Conservation (phyloP, 2,888 invertebrate species). For the Phrixothrix hirtus region DNA sequence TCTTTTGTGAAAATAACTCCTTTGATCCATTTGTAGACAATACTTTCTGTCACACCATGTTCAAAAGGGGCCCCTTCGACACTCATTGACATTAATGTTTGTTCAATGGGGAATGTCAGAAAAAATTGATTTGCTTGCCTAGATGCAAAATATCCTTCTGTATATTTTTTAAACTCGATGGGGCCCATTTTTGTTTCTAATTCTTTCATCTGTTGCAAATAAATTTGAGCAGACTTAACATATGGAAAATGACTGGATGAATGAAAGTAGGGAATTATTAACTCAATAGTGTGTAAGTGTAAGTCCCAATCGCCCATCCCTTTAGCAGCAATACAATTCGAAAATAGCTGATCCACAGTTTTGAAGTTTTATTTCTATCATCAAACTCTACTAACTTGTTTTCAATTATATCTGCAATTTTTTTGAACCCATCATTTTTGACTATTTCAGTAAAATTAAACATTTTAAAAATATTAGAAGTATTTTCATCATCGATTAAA, state of each 20-base stretch:
- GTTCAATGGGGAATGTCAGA: conserved; percentile 34
- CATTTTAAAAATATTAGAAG: conserved; percentile 1
- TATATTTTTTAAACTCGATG: conserved; percentile 23
- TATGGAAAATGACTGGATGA: conserved; percentile 35
- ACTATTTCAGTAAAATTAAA: not conserved
- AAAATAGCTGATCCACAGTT: not conserved
- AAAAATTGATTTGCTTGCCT: conserved; percentile 34
- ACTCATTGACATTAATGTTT: conserved; percentile 32
- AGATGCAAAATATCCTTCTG: conserved; percentile 25
- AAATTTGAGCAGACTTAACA: conserved; percentile 30
- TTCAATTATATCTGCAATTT: not conserved
- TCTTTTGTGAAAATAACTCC: conserved; percentile 33
- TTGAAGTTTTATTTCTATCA: not conserved
- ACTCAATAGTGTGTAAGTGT: conserved; percentile 31
- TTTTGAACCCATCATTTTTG: not conserved
- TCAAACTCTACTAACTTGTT: too few relatives aligned
- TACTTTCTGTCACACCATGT: conserved; percentile 32
- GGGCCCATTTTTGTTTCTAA: conserved; percentile 33
- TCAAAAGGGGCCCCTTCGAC: conserved; percentile 29
- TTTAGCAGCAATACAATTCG: conserved; percentile 21
- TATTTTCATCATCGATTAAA: too few relatives aligned
- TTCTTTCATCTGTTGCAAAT: conserved; percentile 35
- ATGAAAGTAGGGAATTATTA: conserved; percentile 40
- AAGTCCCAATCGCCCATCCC: conserved; percentile 33
- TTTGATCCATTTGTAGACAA: conserved; percentile 29